phyloP scores from a whole-genome alignment of 2,113 vertebrate genomes.

The Xiphophorus hellerii region DNA sequence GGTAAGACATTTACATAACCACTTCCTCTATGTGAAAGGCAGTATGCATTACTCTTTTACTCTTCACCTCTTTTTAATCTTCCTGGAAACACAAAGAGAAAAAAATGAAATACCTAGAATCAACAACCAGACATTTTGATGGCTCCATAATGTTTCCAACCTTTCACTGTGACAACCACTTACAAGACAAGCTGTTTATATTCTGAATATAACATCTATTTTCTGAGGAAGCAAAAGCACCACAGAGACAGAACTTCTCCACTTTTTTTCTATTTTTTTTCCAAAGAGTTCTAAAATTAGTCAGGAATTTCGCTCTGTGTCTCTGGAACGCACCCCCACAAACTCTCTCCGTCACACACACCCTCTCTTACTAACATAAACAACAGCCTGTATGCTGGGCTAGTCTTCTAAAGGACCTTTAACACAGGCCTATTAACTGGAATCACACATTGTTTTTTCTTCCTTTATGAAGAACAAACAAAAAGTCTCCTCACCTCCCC shows the following conservation, averaged over 20 bases:
- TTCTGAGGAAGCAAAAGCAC: slow-evolving; percentile 53
- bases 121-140: background rate
- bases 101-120: background rate
- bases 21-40: too few relatives aligned
- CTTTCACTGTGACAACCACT: background rate
- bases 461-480: slow-evolving; percentile 21
- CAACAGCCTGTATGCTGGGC: slow-evolving; percentile 50
- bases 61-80: background rate
- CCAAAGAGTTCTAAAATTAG: slow-evolving; percentile 80
- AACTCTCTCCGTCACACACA: slow-evolving; percentile 53
- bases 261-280: slow-evolving; percentile 58
- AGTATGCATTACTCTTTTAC: slow-evolving; percentile 1
- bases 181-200: slow-evolving; percentile 5
- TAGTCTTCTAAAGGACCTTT: slow-evolving; percentile 46
- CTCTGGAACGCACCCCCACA: slow-evolving; percentile 59
- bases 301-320: slow-evolving; percentile 76
- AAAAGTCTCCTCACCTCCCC: background rate
- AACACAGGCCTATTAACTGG: slow-evolving; percentile 1
- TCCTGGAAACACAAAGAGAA: background rate
- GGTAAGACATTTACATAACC: background rate
- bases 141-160: background rate
- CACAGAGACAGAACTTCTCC: slow-evolving; percentile 60
- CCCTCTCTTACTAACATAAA: slow-evolving; percentile 67
- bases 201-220: slow-evolving; percentile 22
- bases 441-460: background rate